Evolutionary conservation across 1,140 invertebrate genomes (phyloP), one percentile per base, ranked within the genome.

Genomic region (Pararge aegeria): DNA sequence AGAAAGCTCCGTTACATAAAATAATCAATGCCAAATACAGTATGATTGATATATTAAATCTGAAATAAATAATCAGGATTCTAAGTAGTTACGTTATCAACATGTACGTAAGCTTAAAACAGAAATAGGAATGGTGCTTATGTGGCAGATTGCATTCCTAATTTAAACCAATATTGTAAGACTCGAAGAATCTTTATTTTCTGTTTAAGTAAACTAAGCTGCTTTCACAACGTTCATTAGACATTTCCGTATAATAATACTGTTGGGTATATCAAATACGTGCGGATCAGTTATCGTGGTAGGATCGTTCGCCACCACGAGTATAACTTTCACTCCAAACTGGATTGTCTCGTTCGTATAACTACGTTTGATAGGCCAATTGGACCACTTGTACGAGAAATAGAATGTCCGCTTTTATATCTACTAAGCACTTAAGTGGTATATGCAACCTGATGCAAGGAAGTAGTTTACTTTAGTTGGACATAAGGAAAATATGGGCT

Each of bases 301-400:
- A 55, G 58, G 46, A 55, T 54, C 52, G 46, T 27, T 27, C 20
- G 21, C 21, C 46, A 34, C 16, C 37, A 46, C 54, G 21, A 44
- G 58, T 55, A 51, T 54, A 54, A 63, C 61, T 63, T 63, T 63
- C 61, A 63, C 61, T 57, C 15, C 49, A 57, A 63, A 63, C 50
- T 57, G 59, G 59, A 61, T 61, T 54, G 51, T 61, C 52, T 55
- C 53, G 59, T 55, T 61, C 42, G 21, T 55, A 37, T 49, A 55
- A 59, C 46, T 38, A 30, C 16, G 48, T 52, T 55, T 62, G 46
- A 52, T 62, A 46, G 60, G 49, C 44, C 54, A 62, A 56, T 62
- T 62, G 60, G 37, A 49, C 58, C 46, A 50, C 58, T 38, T 57
- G 1, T 27, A 13, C 21, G 15, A 46, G 18, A 46, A 51, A 51